Evolutionary conservation across 2,888 invertebrate species (phyloP), one percentile per base, ranked within the genome.

Genomic region (Athrips mouffetella): DNA sequence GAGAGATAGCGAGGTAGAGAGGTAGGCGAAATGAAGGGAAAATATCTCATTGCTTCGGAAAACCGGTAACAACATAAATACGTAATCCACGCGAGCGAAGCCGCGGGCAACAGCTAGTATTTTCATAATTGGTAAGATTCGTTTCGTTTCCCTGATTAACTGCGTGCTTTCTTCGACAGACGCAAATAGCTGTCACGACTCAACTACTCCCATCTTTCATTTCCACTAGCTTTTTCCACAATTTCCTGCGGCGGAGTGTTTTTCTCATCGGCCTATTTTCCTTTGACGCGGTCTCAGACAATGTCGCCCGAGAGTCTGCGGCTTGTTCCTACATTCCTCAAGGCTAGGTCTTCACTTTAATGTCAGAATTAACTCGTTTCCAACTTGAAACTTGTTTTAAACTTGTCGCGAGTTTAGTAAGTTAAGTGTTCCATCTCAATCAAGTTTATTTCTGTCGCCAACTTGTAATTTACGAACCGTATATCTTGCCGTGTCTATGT

Each of bases 181-280:
- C 44, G 21, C 20, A 45, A 35, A 45, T 45, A 35, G 35, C 25
- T 15, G 16, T 35, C 27, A 45, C 33, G 27, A 45, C 16, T 35
- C 25, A 7, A 23, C 35, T 45, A 31, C 20, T 54, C 25, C 31
- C 21, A 45, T 45, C 25, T 45, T 45, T 45, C 47, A 47, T 59
- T 64, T 63, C 58, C 57, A 53, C 52, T 47, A 59, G 57, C 53
- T 65, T 67, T 54, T 73, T 67, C 72, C 66, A 63, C 71, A 71
- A 80, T 80, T 81, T 77, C 73, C 72, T 67, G 62, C 62, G 56
- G 58, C 54, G 57, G 67, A 67, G 59, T 67, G 64, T 68, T 65
- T 70, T 70, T 68, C 64, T 60, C 57, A 55, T 64, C 76, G 82
- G 63, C 81, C 82, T 76, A 84, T 80, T 79, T 85, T 73, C 71